Evolutionary conservation across 1,140 invertebrate species (phyloP), one percentile per base, ranked within the genome.

Genomic region (Agraylea sexmaculata): DNA sequence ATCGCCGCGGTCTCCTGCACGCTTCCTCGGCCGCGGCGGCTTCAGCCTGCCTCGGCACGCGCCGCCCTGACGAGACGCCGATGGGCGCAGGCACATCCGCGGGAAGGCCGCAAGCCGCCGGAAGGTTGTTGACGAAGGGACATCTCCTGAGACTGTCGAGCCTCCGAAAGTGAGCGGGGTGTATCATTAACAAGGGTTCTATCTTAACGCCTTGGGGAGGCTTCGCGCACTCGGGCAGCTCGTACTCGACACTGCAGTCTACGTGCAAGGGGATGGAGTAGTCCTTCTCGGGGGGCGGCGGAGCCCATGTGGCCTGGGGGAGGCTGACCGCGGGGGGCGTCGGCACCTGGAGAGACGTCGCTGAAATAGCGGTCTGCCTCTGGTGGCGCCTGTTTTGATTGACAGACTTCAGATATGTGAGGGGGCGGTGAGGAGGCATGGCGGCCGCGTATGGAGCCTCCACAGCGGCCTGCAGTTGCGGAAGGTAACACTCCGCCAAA

Each of bases 191-290:
- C 49, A 85, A 66, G 16, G 81, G 82, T 55, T 83, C 81, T 48
- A 75, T 73, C 40, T 76, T 69, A 44, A 77, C 77, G 19, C 80
- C 80, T 48, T 77, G 76, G 43, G 83, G 81, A 41, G 82, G 81
- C 57, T 83, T 83, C 20, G 81, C 80, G 58, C 81, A 77, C 53
- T 81, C 81, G 40, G 82, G 82, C 52, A 86, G 66, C 63, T 85
- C 82, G 68, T 85, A 86, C 62, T 86, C 82, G 41, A 85, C 81
- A 66, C 80, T 84, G 65, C 82, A 84, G 59, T 85, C 82, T 47
- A 85, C 82, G 64, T 82, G 79, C 55, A 86, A 66, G 43, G 82
- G 81, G 54, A 78, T 72, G 52, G 74, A 78, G 63, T 81, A 85
- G 60, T 86, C 81, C 62, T 80, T 80, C 53, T 69, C 65, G 35